These are phyloP conservation scores for Drosophila colorata DNA, from an alignment of 2,888 invertebrate species.

Conservation along the genomic window DNA sequence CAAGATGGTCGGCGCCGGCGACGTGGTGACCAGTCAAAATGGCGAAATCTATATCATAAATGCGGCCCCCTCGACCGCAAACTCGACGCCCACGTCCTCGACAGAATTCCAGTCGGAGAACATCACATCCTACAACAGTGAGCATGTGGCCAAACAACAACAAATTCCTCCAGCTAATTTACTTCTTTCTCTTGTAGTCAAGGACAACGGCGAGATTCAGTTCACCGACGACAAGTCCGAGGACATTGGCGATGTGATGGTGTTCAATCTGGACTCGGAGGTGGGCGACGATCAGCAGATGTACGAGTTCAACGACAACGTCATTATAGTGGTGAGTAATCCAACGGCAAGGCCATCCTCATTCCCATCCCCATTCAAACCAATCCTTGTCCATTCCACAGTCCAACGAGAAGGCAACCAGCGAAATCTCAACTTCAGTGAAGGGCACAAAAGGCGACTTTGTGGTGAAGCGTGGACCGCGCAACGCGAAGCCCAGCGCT, in stretches of 20 bases:
- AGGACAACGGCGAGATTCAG: conserved; percentile 81
- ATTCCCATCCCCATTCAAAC: neutral
- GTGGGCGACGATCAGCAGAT: conserved; percentile 56
- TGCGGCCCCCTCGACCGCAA: conserved; percentile 24
- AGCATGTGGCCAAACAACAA: conserved; percentile 14
- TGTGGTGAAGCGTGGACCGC: conserved; percentile 33
- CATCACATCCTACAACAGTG: conserved; percentile 71
- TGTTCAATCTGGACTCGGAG: conserved; percentile 64
- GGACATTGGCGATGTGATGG: conserved; percentile 69
- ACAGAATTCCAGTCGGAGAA: conserved; percentile 49
- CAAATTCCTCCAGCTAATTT: too few relatives aligned
- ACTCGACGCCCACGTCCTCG: conserved; percentile 19
- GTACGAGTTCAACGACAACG: conserved; percentile 84
- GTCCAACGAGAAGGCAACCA: conserved; percentile 46
- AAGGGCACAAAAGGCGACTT: conserved; percentile 39
- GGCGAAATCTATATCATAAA: conserved; percentile 68
- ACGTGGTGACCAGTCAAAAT: conserved; percentile 52
- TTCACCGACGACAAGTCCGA: conserved; percentile 63
- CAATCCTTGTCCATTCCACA: conserved; percentile 1
- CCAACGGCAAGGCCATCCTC: rapidly evolving
- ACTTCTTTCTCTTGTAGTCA: conserved; percentile 57
- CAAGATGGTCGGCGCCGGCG: conserved; percentile 46
- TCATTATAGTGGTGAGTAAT: conserved; percentile 84
- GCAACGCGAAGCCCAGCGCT: conserved; percentile 16
- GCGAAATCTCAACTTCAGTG: neutral